A percentile compares a stretch with the other conserved stretches of the same genome.
Evolutionary conservation across 2,797 vertebrate genomes (phyloP).

Genomic region (Notoglanidium macrostoma): DNA sequence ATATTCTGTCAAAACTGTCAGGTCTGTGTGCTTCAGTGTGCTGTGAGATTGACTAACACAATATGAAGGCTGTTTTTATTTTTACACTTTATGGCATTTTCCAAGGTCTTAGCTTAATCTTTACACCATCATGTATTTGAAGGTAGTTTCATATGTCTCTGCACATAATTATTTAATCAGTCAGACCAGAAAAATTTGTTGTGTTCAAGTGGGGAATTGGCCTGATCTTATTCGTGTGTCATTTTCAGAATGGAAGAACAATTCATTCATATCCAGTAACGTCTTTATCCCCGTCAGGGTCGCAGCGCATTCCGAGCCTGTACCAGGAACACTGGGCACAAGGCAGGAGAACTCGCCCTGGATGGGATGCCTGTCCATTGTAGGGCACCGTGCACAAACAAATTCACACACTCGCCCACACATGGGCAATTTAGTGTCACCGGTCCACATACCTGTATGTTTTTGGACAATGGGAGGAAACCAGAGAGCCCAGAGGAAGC

Average conservation of each 20-base stretch:
- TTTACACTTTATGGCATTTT: not conserved
- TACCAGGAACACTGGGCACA: not conserved
- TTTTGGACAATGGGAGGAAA: not conserved
- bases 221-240: not conserved
- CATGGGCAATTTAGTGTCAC: not conserved
- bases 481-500: not conserved
- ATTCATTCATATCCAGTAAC: not conserved
- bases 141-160: not conserved
- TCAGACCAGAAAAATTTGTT: not conserved
- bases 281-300: not conserved
- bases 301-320: not conserved
- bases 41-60: not conserved
- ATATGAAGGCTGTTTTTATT: conserved; percentile 1
- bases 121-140: not conserved
- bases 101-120: not conserved
- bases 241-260: not conserved
- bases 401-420: not conserved
- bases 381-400: not conserved
- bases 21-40: conserved; percentile 3
- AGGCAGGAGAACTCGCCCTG: not conserved
- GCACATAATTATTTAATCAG: not conserved
- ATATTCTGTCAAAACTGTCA: conserved; percentile 17
- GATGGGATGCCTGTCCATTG: not conserved
- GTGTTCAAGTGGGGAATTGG: not conserved
- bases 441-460: not conserved